These are phyloP conservation scores for Pelobates cultripes DNA, from an alignment of 2,797 vertebrate genomes.

Conservation along the genomic window DNA sequence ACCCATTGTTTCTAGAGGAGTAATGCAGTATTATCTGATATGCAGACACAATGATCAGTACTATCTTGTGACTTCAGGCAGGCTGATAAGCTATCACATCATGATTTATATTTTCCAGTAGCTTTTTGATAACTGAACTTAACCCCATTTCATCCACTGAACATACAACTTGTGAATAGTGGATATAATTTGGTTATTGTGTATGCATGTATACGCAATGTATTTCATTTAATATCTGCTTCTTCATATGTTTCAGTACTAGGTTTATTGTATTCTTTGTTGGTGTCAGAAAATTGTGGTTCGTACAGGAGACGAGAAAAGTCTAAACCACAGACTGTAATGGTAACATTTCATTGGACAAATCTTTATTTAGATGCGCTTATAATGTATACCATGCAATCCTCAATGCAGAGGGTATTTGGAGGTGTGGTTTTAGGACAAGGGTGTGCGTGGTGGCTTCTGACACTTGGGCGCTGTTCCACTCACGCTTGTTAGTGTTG, in stretches of 20 bases:
- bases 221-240: no score
- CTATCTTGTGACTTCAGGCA: conserved; percentile 2
- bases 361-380: background rate
- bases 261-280: background rate
- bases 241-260: background rate
- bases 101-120: no score
- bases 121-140: background rate
- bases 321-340: no score
- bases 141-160: background rate
- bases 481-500: background rate
- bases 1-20: background rate
- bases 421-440: conserved; percentile 3
- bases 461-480: conserved; percentile 7
- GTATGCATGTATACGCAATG: no score
- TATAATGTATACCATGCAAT: conserved; percentile 3
- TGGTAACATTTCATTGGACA: background rate
- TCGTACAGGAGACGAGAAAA: no score
- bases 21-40: conserved; percentile 8
- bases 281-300: no score
- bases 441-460: background rate
- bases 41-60: background rate
- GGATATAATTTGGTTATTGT: no score
- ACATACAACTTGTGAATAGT: no score
- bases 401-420: background rate
- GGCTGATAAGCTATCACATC: no score